phyloP scores from a whole-genome alignment of 1,140 invertebrate species.

The Cyclargus thomasi region DNA sequence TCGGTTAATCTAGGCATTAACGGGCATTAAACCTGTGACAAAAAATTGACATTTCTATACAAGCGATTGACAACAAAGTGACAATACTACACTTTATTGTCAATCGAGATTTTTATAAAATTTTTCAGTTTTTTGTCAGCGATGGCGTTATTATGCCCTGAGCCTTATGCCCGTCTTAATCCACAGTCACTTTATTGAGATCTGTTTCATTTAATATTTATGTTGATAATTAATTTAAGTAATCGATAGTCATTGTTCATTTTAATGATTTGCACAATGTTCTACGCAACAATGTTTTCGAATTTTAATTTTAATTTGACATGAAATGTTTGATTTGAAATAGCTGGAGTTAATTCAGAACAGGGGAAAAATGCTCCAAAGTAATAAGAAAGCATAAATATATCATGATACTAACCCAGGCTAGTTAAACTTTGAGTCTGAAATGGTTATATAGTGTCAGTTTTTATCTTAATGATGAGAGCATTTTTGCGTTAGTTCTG shows the following conservation, averaged over 20 bases:
- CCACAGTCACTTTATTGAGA: background rate
- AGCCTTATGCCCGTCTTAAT: too few relatives aligned
- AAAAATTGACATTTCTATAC: too few relatives aligned
- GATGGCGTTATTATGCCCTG: too few relatives aligned
- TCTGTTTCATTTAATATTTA: slow-evolving; percentile 8
- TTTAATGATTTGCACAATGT: slow-evolving; percentile 11
- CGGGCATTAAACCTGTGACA: too few relatives aligned
- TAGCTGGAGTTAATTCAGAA: background rate
- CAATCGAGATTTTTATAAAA: too few relatives aligned
- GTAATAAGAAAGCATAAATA: background rate
- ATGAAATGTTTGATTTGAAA: background rate
- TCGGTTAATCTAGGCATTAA: too few relatives aligned
- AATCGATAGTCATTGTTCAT: background rate
- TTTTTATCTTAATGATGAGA: background rate
- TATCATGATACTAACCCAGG: too few relatives aligned
- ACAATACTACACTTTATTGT: too few relatives aligned
- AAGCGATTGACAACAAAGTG: too few relatives aligned
- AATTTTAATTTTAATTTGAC: background rate
- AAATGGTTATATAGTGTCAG: background rate
- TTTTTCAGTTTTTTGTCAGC: too few relatives aligned
- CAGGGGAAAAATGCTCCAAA: background rate
- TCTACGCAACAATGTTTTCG: slow-evolving; percentile 11
- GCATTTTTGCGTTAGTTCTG: background rate
- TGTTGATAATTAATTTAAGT: background rate
- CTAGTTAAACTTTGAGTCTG: background rate